These are phyloP conservation scores for Pachyseris speciosa DNA, from an alignment of 64 coral and sea anemone genomes.

Conservation along the genomic window DNA sequence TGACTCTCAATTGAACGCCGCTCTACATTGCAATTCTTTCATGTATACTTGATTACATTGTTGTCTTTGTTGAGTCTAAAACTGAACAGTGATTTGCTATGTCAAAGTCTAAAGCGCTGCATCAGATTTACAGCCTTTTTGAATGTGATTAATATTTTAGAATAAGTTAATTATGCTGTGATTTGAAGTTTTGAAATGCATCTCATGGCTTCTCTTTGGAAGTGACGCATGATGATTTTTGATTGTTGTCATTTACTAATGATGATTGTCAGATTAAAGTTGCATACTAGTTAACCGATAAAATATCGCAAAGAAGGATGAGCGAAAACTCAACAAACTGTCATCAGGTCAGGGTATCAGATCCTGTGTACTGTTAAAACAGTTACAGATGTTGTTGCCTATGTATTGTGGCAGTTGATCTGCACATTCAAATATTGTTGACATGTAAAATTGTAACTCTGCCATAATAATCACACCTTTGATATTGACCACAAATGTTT, in stretches of 20 bases:
- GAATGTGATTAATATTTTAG: neutral
- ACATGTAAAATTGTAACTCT: no score
- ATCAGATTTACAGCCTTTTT: neutral
- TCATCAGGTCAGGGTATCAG: neutral
- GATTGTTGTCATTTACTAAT: constrained; percentile 17
- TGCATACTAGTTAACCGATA: constrained; percentile 24
- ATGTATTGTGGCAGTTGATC: neutral
- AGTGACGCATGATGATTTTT: neutral
- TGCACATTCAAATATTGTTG: no score
- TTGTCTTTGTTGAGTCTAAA: no score
- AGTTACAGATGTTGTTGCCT: neutral
- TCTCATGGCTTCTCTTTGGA: neutral
- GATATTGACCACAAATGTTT: no score
- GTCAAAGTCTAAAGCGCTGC: no score
- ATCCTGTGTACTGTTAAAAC: neutral
- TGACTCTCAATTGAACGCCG: no score
- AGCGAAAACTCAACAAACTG: neutral
- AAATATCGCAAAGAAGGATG: neutral
- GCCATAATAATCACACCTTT: no score
- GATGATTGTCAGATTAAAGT: constrained; percentile 14
- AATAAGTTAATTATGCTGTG: neutral
- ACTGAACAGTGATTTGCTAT: no score
- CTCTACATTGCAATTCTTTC: no score
- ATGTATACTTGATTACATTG: no score
- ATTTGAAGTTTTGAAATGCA: neutral